Evolutionary conservation across 1,140 invertebrate genomes (phyloP), one percentile per base, ranked within the genome.

Genomic region (Atta cephalotes): DNA sequence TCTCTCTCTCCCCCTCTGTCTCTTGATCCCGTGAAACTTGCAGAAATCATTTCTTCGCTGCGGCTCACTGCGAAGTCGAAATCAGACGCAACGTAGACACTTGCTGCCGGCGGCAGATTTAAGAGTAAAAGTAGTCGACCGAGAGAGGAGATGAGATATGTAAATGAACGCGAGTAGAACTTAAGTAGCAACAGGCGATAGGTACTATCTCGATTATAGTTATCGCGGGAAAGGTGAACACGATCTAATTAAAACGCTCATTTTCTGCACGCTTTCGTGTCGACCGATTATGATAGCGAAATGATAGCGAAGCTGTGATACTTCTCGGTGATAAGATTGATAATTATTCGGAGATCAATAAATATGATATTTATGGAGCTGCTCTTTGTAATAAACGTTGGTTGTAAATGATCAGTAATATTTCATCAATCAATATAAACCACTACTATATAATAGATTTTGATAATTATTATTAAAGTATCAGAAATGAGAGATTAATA

Each of bases 61-160:
- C 18, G 35, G 21, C 28, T 66, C 18, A 18, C 12, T 72, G 39
- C 18, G 28, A 28, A 49, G 58, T 56, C 14, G 14, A 81, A 35
- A 56, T 74, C 35, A 21, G 5, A 45, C 45, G 53, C 49, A 53
- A 31, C 49, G 12, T 12, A 31, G 60, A 16, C 5, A 28, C 25
- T 72, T 25, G 51, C 66, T 62, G 80, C 14, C 58, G 56, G 25
- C 49, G 71, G 21, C 62, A 66, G 62, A 62, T 66, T 85, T 25
- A 63, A 85, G 63, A 85, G 76, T 78, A 79, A 68, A 85, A 85
- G 76, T 85, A 53, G 63, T 77, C 60, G 31, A 49, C 31, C 74
- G 58, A 85, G 39, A 45, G 9, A 45, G 74, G 16, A 77, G 81
- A 85, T 80, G 84, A 79, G 72, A 85, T 80, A 79, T 85, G 76